Evolutionary conservation across 2,113 vertebrate species (phyloP).

Genomic region (Neotragus moschatus): DNA sequence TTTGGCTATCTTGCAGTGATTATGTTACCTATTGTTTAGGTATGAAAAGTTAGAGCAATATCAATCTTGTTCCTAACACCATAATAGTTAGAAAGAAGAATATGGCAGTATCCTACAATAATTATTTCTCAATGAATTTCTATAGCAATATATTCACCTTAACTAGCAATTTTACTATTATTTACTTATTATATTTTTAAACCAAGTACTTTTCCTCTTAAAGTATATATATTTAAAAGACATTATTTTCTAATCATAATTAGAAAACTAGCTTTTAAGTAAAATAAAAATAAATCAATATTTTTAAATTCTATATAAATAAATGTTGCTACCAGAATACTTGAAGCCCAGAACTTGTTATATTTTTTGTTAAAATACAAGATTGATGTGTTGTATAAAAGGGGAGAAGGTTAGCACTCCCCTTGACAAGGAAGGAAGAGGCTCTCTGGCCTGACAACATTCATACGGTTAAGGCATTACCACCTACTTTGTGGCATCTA

Average conservation of each 20-base stretch:
- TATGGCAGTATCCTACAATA: background rate
- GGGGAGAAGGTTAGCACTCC: background rate
- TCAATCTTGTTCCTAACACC: background rate
- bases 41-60: background rate
- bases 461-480: background rate
- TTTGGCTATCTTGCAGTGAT: background rate
- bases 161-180: background rate
- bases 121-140: background rate
- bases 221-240: background rate
- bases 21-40: background rate
- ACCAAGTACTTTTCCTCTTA: background rate
- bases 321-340: background rate
- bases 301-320: background rate
- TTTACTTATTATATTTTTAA: background rate
- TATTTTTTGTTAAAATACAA: background rate
- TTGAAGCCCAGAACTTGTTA: background rate
- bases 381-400: background rate
- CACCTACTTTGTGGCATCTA: background rate
- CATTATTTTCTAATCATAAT: background rate
- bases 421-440: background rate
- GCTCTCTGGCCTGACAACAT: background rate
- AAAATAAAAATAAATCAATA: background rate
- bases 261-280: background rate
- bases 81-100: background rate
- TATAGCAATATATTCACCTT: background rate